Conservation (phyloP, 1,140 invertebrate species). For the Daktulosphaira vitifoliae region DNA sequence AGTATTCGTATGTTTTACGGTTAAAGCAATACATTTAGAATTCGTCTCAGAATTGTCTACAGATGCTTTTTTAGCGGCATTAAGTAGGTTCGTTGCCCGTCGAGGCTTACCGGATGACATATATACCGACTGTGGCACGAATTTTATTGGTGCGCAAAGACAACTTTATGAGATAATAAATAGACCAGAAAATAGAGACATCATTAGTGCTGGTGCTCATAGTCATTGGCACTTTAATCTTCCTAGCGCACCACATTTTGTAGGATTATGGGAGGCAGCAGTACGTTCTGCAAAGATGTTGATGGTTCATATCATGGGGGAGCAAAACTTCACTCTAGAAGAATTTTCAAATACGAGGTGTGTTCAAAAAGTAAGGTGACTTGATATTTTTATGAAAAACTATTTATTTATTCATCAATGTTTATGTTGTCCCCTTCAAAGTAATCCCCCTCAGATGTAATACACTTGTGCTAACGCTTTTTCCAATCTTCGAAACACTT, state of each 20-base stretch:
- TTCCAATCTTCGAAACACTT: no score
- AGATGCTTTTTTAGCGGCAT: constrained; percentile 38
- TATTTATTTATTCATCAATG: no score
- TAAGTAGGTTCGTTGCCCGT: constrained; percentile 40
- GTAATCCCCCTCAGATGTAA: no score
- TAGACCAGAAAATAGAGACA: no score
- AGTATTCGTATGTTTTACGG: constrained; percentile 39
- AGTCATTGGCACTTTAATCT: constrained; percentile 40
- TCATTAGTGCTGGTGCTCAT: no score
- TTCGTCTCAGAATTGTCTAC: constrained; percentile 37
- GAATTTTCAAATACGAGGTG: no score
- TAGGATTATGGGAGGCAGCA: constrained; percentile 41
- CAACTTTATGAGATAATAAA: constrained; percentile 6
- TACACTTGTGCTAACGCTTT: no score
- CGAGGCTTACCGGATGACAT: constrained; percentile 29
- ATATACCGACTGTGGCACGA: constrained; percentile 32
- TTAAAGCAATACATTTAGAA: constrained; percentile 40
- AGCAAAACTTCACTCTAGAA: no score
- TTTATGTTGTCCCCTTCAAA: no score
- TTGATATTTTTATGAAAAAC: no score
- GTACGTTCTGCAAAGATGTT: constrained; percentile 41
- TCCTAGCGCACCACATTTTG: constrained; percentile 39
- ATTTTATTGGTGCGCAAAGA: constrained; percentile 33
- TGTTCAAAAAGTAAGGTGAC: no score
- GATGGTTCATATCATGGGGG: constrained; percentile 38